These are phyloP conservation scores for Lissocephala sabroskyi DNA, from an alignment of 2,888 invertebrate genomes.

Conservation along the genomic window DNA sequence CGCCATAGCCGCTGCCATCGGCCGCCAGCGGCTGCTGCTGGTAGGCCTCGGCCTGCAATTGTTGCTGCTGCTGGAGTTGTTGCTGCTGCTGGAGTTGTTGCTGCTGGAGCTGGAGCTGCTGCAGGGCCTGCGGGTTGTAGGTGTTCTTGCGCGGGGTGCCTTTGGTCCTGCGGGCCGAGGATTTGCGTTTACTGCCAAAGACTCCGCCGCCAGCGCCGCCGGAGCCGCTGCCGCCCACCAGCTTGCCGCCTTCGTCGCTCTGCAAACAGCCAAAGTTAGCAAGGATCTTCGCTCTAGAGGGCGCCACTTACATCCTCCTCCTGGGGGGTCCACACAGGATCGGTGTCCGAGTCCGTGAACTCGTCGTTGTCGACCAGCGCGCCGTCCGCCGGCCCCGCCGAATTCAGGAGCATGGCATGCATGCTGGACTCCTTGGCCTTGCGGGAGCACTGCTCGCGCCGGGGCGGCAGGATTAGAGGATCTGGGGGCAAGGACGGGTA, in stretches of 20 bases:
- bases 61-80: constrained; percentile 35
- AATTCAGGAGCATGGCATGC: constrained; percentile 73
- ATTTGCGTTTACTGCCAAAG: constrained; percentile 56
- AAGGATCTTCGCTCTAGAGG: no score
- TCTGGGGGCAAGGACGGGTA: constrained; percentile 68
- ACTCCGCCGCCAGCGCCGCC: no score
- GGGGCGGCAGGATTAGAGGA: constrained; percentile 74
- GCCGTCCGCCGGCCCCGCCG: constrained; percentile 58
- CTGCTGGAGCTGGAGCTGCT: neutral
- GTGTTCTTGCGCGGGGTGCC: constrained; percentile 65
- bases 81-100: constrained; percentile 17
- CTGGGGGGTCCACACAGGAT: constrained; percentile 84
- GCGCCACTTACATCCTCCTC: constrained; percentile 74
- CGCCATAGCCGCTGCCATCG: constrained; percentile 43
- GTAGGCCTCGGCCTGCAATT: constrained; percentile 29
- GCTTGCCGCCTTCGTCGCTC: constrained; percentile 64
- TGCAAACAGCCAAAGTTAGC: constrained; percentile 21
- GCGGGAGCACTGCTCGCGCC: constrained; percentile 77
- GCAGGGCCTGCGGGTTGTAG: constrained; percentile 36
- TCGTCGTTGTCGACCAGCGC: constrained; percentile 75
- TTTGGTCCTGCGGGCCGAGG: constrained; percentile 57
- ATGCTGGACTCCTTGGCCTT: constrained; percentile 80
- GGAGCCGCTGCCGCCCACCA: no score
- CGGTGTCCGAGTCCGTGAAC: constrained; percentile 79
- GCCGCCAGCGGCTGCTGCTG: constrained; percentile 31